Percentiles rank a stretch among this genome's conserved stretches.
phyloP scores from a whole-genome alignment of 2,797 vertebrate genomes.

The Crenuchus spilurus region DNA sequence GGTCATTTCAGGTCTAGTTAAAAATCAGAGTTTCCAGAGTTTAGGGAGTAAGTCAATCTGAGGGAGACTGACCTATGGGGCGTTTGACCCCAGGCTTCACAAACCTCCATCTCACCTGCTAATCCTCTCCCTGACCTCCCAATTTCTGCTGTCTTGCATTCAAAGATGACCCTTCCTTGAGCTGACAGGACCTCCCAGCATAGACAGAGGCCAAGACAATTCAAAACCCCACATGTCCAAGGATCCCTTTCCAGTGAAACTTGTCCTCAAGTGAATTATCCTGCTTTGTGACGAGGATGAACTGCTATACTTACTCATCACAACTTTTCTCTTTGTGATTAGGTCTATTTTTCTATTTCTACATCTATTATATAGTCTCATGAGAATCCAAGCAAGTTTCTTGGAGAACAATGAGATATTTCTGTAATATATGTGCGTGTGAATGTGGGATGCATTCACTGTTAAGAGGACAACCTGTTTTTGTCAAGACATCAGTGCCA shows the following conservation, averaged over 20 bases:
- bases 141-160: slow-evolving; percentile 66
- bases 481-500: neutral
- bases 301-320: too few species aligned
- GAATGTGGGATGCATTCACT: too few species aligned
- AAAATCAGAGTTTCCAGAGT: slow-evolving; percentile 60
- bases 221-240: slow-evolving; percentile 28
- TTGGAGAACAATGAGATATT: neutral
- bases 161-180: slow-evolving; percentile 65
- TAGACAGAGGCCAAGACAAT: slow-evolving; percentile 49
- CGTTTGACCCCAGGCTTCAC: slow-evolving; percentile 63
- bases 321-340: neutral
- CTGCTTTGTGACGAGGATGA: neutral
- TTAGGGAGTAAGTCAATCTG: slow-evolving; percentile 68
- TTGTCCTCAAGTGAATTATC: neutral
- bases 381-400: too few species aligned
- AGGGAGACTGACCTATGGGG: slow-evolving; percentile 51
- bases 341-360: too few species aligned
- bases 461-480: neutral
- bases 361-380: too few species aligned
- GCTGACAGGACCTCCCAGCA: slow-evolving; percentile 67
- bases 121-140: slow-evolving; percentile 65
- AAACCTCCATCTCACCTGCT: slow-evolving; percentile 58
- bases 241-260: neutral
- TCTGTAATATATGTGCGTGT: too few species aligned
- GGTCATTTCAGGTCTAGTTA: slow-evolving; percentile 51